Conservation (phyloP, 2,888 invertebrate species). For the Ceratothoa steindachneri region DNA sequence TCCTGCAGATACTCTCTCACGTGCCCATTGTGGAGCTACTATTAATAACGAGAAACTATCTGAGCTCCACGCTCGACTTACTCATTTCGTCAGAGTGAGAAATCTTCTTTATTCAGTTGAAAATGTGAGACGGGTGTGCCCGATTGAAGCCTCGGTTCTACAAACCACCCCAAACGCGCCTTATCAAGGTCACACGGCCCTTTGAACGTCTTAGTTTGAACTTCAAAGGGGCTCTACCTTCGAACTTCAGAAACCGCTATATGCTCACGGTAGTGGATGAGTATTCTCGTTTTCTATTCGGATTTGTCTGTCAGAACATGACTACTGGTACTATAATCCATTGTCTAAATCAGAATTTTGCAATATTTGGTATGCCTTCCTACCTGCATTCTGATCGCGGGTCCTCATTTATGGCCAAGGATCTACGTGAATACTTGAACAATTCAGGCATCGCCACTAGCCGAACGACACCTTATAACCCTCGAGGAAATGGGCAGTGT, state of each 20-base stretch:
- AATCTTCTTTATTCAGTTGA: constrained; percentile 23
- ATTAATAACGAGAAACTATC: not conserved
- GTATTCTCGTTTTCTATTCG: not conserved
- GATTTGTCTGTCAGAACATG: not conserved
- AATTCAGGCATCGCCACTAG: not conserved
- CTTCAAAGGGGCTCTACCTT: not conserved
- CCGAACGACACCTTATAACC: not conserved
- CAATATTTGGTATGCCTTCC: not conserved
- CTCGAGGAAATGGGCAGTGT: constrained; percentile 9
- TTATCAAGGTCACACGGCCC: not conserved
- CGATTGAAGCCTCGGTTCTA: too few relatives aligned
- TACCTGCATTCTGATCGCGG: constrained; percentile 4
- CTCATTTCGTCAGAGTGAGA: constrained; percentile 2
- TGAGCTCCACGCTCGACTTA: not conserved
- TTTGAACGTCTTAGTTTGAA: constrained; percentile 6
- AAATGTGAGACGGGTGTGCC: not conserved
- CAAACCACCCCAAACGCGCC: not conserved
- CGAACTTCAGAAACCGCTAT: not conserved
- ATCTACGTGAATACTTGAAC: not conserved
- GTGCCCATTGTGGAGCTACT: not conserved
- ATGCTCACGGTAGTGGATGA: constrained; percentile 1
- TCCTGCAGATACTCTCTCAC: constrained; percentile 18
- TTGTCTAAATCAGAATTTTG: not conserved
- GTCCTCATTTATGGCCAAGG: not conserved
- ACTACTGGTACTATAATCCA: not conserved